phyloP scores from a whole-genome alignment of 2,888 invertebrate species.

The Spilarctia lutea region DNA sequence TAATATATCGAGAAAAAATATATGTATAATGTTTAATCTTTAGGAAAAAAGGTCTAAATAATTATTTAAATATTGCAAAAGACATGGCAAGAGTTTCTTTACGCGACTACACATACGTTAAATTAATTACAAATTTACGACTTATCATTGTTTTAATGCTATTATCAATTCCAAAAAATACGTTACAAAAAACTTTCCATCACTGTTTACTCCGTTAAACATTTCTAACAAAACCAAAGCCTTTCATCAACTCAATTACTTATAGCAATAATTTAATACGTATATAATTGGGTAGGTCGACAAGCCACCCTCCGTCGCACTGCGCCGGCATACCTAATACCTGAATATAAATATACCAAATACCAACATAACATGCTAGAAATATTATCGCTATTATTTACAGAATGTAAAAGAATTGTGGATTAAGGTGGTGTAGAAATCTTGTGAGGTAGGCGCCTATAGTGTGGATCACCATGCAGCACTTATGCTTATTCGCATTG shows the following conservation, averaged over 20 bases:
- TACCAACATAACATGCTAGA: constrained; percentile 2
- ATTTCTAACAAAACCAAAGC: background rate
- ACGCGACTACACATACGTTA: background rate
- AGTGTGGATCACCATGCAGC: too few species aligned
- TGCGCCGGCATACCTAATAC: background rate
- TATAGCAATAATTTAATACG: background rate
- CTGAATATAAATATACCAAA: background rate
- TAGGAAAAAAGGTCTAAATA: background rate
- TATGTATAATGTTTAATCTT: background rate
- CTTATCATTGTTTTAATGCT: background rate
- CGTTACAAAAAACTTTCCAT: background rate
- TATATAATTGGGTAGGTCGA: background rate
- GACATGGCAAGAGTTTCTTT: too few species aligned
- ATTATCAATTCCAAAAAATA: background rate
- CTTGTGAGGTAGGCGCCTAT: too few species aligned
- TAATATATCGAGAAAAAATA: too few species aligned
- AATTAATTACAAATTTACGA: background rate
- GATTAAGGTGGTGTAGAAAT: too few species aligned
- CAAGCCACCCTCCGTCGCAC: background rate
- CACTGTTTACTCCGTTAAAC: background rate
- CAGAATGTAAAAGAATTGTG: background rate
- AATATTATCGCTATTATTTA: background rate
- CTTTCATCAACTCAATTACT: background rate
- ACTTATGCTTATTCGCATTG: too few species aligned
- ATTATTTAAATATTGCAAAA: too few species aligned